These are phyloP conservation scores for Drosophila crucigera DNA, from an alignment of 2,888 invertebrate genomes.

Conservation along the genomic window DNA sequence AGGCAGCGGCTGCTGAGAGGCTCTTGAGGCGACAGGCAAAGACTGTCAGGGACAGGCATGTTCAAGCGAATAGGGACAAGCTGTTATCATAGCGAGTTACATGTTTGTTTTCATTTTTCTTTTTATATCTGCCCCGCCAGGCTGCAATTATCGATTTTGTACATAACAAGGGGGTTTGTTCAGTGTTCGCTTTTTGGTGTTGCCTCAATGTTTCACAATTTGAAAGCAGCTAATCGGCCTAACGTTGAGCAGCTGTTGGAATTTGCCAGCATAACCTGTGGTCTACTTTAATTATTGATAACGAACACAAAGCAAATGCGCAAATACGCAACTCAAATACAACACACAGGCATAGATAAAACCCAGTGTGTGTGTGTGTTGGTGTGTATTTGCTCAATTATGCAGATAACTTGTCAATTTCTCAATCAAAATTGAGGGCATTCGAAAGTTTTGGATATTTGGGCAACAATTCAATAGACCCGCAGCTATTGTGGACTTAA, in stretches of 20 bases:
- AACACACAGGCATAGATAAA: neutral
- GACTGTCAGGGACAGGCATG: slow-evolving; percentile 41
- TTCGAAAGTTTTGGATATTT: slow-evolving; percentile 39
- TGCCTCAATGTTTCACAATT: slow-evolving; percentile 64
- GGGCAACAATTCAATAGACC: slow-evolving; percentile 30
- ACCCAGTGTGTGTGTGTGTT: neutral
- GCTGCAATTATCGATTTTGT: slow-evolving; percentile 72
- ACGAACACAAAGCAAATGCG: slow-evolving; percentile 30
- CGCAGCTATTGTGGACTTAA: slow-evolving; percentile 10
- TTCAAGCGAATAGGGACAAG: slow-evolving; percentile 49
- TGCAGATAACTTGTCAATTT: slow-evolving; percentile 31
- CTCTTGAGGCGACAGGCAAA: slow-evolving; percentile 37
- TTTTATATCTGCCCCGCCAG: slow-evolving; percentile 53
- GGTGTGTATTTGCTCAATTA: slow-evolving; percentile 31
- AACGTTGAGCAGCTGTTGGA: slow-evolving; percentile 50
- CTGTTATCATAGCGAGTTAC: slow-evolving; percentile 59
- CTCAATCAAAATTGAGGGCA: slow-evolving; percentile 35
- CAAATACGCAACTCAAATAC: slow-evolving; percentile 2
- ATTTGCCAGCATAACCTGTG: slow-evolving; percentile 50
- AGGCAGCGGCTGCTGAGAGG: slow-evolving; percentile 31
- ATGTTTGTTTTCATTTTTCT: slow-evolving; percentile 3
- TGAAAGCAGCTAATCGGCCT: slow-evolving; percentile 23
- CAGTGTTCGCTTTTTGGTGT: neutral
- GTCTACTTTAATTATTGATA: slow-evolving; percentile 67
- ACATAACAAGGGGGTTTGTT: slow-evolving; percentile 4